Percentiles rank a stretch among this genome's conserved stretches.
phyloP scores from a whole-genome alignment of 2,797 vertebrate species.

The Trachops cirrhosus region DNA sequence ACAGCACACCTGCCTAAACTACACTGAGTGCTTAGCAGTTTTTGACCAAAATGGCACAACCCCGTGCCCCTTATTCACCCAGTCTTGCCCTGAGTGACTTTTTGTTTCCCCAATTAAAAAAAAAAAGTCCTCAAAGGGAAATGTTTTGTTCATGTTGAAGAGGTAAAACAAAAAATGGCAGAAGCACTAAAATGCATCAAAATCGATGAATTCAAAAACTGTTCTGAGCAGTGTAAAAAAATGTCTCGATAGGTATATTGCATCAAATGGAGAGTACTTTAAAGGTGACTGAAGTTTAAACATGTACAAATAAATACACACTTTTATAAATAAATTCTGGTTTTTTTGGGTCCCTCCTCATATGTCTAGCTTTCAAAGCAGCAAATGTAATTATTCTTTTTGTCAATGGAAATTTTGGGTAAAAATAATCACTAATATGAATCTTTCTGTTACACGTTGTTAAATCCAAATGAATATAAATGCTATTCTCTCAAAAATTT shows the following conservation, averaged over 20 bases:
- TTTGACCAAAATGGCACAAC: too few species aligned
- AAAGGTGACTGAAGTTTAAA: background rate
- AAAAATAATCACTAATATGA: constrained; percentile 52
- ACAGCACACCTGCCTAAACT: background rate
- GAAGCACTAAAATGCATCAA: background rate
- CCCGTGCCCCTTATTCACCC: too few species aligned
- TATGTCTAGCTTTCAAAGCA: background rate
- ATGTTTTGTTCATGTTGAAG: background rate
- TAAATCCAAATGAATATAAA: constrained; percentile 71
- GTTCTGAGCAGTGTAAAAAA: background rate
- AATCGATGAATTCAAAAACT: background rate
- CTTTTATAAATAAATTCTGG: background rate
- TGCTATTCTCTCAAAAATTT: constrained; percentile 56
- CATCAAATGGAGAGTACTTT: background rate
- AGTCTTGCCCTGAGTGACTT: background rate
- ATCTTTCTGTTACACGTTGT: constrained; percentile 42
- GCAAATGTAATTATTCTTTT: constrained; percentile 57
- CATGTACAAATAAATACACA: background rate
- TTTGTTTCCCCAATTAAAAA: background rate
- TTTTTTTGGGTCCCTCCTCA: background rate
- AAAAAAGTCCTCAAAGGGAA: background rate
- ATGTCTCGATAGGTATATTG: background rate
- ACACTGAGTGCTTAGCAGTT: too few species aligned
- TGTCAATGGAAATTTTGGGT: constrained; percentile 41
- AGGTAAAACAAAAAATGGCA: background rate